These are phyloP conservation scores for Aphelinus atriplicis DNA, from an alignment of 1,140 invertebrate species.

Conservation along the genomic window DNA sequence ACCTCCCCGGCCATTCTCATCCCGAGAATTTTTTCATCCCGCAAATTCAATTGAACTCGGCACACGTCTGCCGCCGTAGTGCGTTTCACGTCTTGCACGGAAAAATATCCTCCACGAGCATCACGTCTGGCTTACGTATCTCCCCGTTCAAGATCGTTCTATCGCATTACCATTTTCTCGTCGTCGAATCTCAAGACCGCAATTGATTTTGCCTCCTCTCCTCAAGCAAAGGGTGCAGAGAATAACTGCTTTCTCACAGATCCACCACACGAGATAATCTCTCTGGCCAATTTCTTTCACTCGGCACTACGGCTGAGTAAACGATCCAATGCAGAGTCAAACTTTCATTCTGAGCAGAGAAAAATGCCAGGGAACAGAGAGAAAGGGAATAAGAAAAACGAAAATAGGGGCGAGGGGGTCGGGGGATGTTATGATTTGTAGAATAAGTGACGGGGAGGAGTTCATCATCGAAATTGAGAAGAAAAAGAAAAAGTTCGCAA, in stretches of 20 bases:
- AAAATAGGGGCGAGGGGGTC: background rate
- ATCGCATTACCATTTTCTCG: slow-evolving; percentile 1
- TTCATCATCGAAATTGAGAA: background rate
- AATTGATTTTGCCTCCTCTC: slow-evolving; percentile 2
- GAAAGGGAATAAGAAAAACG: too few relatives aligned
- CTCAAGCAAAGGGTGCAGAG: too few relatives aligned
- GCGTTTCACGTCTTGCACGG: background rate
- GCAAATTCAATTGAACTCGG: slow-evolving; percentile 2
- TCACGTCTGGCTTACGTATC: background rate
- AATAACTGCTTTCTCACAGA: too few relatives aligned
- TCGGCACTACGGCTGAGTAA: background rate
- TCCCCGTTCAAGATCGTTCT: background rate
- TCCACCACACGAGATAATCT: too few relatives aligned
- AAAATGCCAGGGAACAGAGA: background rate
- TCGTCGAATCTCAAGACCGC: background rate
- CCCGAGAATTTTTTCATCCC: background rate
- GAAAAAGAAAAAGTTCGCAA: background rate
- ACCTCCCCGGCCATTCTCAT: background rate
- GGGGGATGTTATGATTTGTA: background rate
- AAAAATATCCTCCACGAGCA: background rate
- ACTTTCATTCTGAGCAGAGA: background rate
- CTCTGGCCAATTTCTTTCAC: background rate
- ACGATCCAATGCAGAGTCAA: background rate
- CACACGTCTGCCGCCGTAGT: too few relatives aligned
- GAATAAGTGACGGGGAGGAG: background rate